Evolutionary conservation across 2,888 invertebrate genomes (phyloP), one percentile per base, ranked within the genome.

Genomic region (Eucera pruinosa): DNA sequence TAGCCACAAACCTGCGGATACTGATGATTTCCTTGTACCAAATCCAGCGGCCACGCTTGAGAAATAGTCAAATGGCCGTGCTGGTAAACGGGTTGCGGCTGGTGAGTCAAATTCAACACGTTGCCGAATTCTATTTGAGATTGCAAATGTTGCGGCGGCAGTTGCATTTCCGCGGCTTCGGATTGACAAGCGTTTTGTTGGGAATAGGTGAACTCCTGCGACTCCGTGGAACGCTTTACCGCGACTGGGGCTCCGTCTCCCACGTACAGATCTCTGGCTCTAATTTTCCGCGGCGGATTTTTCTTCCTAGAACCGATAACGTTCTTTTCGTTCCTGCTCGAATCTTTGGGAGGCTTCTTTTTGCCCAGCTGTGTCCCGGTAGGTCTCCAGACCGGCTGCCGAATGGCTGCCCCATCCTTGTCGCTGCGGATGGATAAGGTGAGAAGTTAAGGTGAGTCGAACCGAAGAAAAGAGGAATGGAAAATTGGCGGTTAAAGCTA

Each of bases 321-420:
- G 30, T 50, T 82, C 55, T 72, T 88, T 43, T 87, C 87, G n/a
- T 20, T 68, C 47, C 84, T 89, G 23, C 52, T 80, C 3, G 33
- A 68, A 2, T 82, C 82, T 76, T 84, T 90, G 48, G 78, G 47
- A 67, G 67, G 62, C 66, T 91, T 92, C 25, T 90, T 92, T 62
- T 91, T 92, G 9, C 92, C 92, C 27, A 91, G 85, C 47, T 91
- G 91, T 0, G 92, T 92, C 33, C 92, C 92, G 0, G 92, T 92
- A 1, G 92, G 89, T 30, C 92, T 86, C 92, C 92, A 92, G n/a
- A 92, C 91, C 4, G 92, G 88, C 65, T 92, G 91, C 55, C 91
- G 91, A 65, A 92, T 88, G 5, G 87, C 87, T 2, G 88, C 82
- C 36, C 89, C 89, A 57, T 91, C 91, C 0, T 89, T 81, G 25